Evolutionary conservation across 2,888 invertebrate genomes (phyloP).

Genomic region (Dicranocentrus wangi): DNA sequence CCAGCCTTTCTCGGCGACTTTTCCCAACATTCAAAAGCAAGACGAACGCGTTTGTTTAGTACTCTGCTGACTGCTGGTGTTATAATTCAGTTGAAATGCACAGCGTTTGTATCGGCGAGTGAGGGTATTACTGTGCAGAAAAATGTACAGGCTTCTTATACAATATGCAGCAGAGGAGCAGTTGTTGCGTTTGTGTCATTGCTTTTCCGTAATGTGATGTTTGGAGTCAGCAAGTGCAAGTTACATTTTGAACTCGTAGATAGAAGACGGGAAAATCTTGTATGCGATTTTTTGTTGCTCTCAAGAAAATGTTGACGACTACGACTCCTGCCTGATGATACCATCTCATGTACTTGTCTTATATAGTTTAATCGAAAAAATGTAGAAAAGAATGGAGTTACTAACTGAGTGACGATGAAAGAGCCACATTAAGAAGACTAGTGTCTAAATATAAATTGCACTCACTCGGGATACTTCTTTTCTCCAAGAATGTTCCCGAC

Average conservation of each 20-base stretch:
- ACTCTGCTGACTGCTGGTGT: too few species aligned
- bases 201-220: neutral
- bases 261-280: neutral
- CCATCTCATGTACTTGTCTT: too few species aligned
- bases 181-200: conserved; percentile 2
- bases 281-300: conserved; percentile 5
- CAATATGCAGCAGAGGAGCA: conserved; percentile 10
- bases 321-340: neutral
- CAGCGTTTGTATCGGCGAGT: too few species aligned
- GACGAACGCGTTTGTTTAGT: too few species aligned
- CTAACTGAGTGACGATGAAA: conserved; percentile 6
- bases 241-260: neutral
- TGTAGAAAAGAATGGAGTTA: conserved; percentile 1
- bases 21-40: too few species aligned
- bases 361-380: neutral
- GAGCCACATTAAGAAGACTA: conserved; percentile 23
- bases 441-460: conserved; percentile 48
- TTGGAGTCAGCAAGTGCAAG: neutral
- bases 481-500: conserved; percentile 37
- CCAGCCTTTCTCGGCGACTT: too few species aligned
- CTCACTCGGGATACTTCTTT: conserved; percentile 10
- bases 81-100: too few species aligned
- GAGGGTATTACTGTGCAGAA: too few species aligned
- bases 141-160: neutral
- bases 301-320: neutral